Conservation (phyloP, 1,140 invertebrate species). For the Physella acuta region DNA sequence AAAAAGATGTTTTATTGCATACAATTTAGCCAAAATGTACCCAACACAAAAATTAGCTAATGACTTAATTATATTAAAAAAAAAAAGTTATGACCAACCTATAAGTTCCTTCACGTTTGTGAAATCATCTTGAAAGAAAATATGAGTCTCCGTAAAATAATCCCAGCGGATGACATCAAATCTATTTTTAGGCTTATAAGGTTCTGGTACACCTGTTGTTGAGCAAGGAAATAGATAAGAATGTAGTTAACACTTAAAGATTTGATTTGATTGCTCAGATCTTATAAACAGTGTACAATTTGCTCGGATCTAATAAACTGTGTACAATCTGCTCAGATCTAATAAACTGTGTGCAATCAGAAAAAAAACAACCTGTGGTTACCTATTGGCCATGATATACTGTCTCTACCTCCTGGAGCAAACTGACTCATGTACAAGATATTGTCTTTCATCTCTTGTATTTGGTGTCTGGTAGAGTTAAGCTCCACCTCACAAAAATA, state of each 20-base stretch:
- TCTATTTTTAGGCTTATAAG: constrained; percentile 71
- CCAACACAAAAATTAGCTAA: too few species aligned
- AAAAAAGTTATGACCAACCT: constrained; percentile 46
- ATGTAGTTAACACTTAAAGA: too few species aligned
- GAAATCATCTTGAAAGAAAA: constrained; percentile 63
- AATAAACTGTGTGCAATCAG: neutral
- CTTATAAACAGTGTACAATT: too few species aligned
- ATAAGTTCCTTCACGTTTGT: constrained; percentile 52
- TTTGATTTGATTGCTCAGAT: too few species aligned
- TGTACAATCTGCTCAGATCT: too few species aligned
- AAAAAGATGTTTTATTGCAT: too few species aligned
- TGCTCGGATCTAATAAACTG: too few species aligned
- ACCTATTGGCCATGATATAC: constrained; percentile 76
- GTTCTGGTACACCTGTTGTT: constrained; percentile 64
- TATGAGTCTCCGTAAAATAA: constrained; percentile 80
- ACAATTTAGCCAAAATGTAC: too few species aligned
- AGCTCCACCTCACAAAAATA: constrained; percentile 65
- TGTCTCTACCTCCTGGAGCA: constrained; percentile 54
- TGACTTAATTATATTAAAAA: too few species aligned
- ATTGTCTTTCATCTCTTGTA: constrained; percentile 50
- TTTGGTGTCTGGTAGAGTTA: constrained; percentile 48
- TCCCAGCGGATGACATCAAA: constrained; percentile 86
- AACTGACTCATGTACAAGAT: constrained; percentile 58
- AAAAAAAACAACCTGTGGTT: neutral
- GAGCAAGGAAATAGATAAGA: too few species aligned